Evolutionary conservation across 2,888 invertebrate genomes (phyloP), one percentile per base, ranked within the genome.

Genomic region (Plemyria rubiginata): DNA sequence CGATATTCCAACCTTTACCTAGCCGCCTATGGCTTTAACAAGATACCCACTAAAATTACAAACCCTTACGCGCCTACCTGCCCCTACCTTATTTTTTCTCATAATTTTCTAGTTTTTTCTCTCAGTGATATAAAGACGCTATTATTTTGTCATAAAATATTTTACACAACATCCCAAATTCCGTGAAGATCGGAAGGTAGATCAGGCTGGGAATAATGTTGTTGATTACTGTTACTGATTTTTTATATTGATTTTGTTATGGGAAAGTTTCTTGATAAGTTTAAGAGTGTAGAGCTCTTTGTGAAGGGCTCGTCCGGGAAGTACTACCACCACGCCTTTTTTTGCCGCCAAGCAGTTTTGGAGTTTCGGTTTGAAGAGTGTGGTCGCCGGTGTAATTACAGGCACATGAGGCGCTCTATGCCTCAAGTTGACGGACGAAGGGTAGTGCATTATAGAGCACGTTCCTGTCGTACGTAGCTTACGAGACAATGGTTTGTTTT

Each of bases 121-220:
- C 50, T 12, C 63, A 61, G 61, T 62, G 70, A 71, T 71, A 69
- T 67, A 61, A 65, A 67, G 68, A 68, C 55, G 74, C 72, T 73
- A 76, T 76, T 75, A 75, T 76, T 76, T 76, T 70, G 72, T 76
- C 75, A 71, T 76, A 74, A 75, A 76, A 72, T 75, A 72, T 73
- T 75, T 73, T 70, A 73, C 70, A 67, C 70, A 65, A 68, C 54
- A 59, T 70, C 67, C 60, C 62, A 65, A 60, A 66, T 64, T 62
- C 62, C 64, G 56, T 54, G 46, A 56, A 52, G 60, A 54, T 62
- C 55, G 41, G 51, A 49, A 56, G 60, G 49, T 53, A 52, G 63
- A 65, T 58, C 60, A 54, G 41, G 29, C 43, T 58, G 45, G 36
- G 41, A 56, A 60, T 66, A 32, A 46, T 43, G 51, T 41, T 40